These are phyloP conservation scores for Brachionichthys hirsutus DNA, from an alignment of 2,113 vertebrate species.

Conservation along the genomic window DNA sequence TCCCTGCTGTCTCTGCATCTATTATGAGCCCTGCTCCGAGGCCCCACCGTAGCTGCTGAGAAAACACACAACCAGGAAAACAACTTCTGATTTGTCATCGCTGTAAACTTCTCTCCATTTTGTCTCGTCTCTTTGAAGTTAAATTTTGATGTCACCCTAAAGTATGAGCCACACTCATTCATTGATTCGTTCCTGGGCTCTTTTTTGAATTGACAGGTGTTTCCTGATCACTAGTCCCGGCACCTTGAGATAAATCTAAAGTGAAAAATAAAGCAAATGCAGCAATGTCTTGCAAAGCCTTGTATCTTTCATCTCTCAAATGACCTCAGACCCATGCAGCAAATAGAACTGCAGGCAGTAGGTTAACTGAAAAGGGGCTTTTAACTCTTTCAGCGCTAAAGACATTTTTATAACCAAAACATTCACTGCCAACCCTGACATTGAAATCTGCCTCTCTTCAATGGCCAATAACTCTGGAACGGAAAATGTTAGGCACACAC, in stretches of 20 bases:
- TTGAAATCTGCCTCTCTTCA: too few relatives aligned
- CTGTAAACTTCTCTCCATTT: too few relatives aligned
- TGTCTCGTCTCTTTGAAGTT: too few relatives aligned
- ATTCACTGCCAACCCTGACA: too few relatives aligned
- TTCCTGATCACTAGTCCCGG: conserved; percentile 17
- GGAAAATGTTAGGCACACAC: too few relatives aligned
- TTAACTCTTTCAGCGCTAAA: conserved; percentile 53
- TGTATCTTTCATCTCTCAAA: conserved; percentile 41
- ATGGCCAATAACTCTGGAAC: too few relatives aligned
- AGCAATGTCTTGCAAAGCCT: conserved; percentile 13
- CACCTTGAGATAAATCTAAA: conserved; percentile 9
- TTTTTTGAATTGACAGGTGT: conserved; percentile 23
- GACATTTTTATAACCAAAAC: too few relatives aligned
- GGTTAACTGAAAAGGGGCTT: conserved; percentile 49
- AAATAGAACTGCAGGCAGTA: conserved; percentile 49
- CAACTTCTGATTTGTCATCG: too few relatives aligned
- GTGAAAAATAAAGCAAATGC: conserved; percentile 15
- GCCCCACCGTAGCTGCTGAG: conserved; percentile 10
- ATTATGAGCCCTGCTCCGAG: conserved; percentile 41
- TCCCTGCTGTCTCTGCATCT: conserved; percentile 58
- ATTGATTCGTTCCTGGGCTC: conserved; percentile 3
- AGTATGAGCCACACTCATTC: not conserved
- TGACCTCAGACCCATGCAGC: conserved; percentile 37
- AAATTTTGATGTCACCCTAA: too few relatives aligned
- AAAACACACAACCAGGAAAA: conserved; percentile 7